A percentile compares a stretch with the other conserved stretches of the same genome.
phyloP scores from a whole-genome alignment of 2,113 vertebrate genomes.

The Apodemus sylvaticus region DNA sequence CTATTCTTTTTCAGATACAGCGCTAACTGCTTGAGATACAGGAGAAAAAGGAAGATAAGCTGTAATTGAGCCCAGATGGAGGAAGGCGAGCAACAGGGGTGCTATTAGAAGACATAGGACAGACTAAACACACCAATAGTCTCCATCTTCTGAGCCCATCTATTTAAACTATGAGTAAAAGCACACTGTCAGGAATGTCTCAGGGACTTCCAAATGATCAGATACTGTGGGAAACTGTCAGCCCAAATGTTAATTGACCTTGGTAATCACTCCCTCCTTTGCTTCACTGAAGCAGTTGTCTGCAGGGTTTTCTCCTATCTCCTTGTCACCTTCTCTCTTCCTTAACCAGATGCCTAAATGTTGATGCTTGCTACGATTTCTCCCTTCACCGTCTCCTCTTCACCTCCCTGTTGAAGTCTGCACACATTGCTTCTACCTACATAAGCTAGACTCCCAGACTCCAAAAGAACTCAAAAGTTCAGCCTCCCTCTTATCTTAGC shows the following conservation, averaged over 20 bases:
- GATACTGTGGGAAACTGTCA: not conserved
- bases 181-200: not conserved
- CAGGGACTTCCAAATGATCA: not conserved
- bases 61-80: not conserved
- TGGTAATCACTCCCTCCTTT: not conserved
- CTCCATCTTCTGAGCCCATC: not conserved
- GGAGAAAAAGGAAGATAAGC: not conserved
- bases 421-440: not conserved
- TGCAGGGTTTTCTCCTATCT: not conserved
- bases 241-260: not conserved
- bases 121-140: not conserved
- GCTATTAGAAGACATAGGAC: not conserved
- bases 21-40: not conserved
- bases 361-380: not conserved
- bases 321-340: not conserved
- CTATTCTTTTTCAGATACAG: constrained; percentile 45
- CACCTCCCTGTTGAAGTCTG: not conserved
- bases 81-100: not conserved
- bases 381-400: not conserved
- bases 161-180: not conserved
- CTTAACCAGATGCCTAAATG: not conserved
- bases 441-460: not conserved
- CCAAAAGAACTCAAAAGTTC: not conserved
- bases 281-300: not conserved
- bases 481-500: constrained; percentile 13